Conservation (phyloP, 2,888 invertebrate species). For the Physocephala rufipes region DNA sequence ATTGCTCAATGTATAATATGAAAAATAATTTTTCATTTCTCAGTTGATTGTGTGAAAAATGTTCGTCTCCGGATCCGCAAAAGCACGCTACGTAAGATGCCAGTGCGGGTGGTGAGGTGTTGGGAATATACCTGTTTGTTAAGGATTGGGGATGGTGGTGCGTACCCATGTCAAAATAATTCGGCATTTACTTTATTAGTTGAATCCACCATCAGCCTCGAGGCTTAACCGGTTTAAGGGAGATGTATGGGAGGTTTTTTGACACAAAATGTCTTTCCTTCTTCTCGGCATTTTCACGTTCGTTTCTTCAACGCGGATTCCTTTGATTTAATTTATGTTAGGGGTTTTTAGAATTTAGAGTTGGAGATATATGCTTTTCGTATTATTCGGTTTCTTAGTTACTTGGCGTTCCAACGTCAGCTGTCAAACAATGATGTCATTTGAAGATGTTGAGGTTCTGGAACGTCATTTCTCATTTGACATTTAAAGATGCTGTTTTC, state of each 20-base stretch:
- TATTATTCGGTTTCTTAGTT: slow-evolving; percentile 11
- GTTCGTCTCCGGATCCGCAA: slow-evolving; percentile 18
- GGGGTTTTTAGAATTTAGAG: slow-evolving; percentile 19
- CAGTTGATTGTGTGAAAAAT: slow-evolving; percentile 52
- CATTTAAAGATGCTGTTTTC: no score
- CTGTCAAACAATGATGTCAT: no score
- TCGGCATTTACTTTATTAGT: slow-evolving; percentile 35
- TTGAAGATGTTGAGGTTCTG: no score
- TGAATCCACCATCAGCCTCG: slow-evolving; percentile 1
- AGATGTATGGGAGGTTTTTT: slow-evolving; percentile 19
- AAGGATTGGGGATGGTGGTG: slow-evolving; percentile 32
- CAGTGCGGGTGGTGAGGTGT: neutral
- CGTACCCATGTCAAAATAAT: slow-evolving; percentile 54
- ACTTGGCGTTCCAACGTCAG: no score
- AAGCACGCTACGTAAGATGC: neutral
- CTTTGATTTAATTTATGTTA: slow-evolving; percentile 29
- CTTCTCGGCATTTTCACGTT: neutral
- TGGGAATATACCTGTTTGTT: no score
- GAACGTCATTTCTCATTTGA: no score
- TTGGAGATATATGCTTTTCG: slow-evolving; percentile 2
- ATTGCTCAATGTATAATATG: no score
- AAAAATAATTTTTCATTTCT: slow-evolving; percentile 20
- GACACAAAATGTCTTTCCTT: slow-evolving; percentile 1
- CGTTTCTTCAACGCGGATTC: neutral
- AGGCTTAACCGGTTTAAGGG: neutral